Evolutionary conservation across 1,140 invertebrate species (phyloP), one percentile per base, ranked within the genome.

Genomic region (Heliconius hewitsoni): DNA sequence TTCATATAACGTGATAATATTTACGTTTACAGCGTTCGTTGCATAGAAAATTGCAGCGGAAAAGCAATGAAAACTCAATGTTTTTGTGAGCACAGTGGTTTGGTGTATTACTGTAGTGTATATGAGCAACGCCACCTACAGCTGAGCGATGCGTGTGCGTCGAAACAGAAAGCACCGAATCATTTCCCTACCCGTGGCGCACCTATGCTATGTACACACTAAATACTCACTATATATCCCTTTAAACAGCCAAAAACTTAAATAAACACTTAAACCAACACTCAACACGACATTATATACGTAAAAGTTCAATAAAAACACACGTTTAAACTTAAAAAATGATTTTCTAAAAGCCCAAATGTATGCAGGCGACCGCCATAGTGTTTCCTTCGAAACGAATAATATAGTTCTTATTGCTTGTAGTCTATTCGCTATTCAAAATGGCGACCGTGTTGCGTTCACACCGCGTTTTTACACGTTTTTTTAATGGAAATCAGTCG

Each of bases 371-470:
- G 91, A 93, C 93, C 92, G 93, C 94, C 94, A 95, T 95, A 92
- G 94, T 95, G 94, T 94, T 95, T 95, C 94, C 94, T 95, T 94
- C 92, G 92, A 92, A 94, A 94, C 93, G 93, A 94, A 93, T 93
- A 94, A 93, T 94, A 94, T 95, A 94, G 93, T 94, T 94, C 93
- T 94, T 93, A 93, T 94, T 94, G 91, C 93, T 94, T 92, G 91
- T 90, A 91, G 88, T 95, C 94, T 94, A 94, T 94, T 95, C 94
- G 93, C 94, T 95, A 95, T 95, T 94, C 94, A 95, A 95, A 94
- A 95, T 95, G 94, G 94, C 94, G 94, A 91, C 93, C 84, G 91
- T 93, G 91, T 93, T 90, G 92, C 93, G 94, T 91, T 92, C 93
- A 89, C 92, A 87, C 88, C 91, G 91, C 90, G 91, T 92, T 87